These are phyloP conservation scores for Elysia chlorotica DNA, from an alignment of 1,140 invertebrate species.

Conservation along the genomic window DNA sequence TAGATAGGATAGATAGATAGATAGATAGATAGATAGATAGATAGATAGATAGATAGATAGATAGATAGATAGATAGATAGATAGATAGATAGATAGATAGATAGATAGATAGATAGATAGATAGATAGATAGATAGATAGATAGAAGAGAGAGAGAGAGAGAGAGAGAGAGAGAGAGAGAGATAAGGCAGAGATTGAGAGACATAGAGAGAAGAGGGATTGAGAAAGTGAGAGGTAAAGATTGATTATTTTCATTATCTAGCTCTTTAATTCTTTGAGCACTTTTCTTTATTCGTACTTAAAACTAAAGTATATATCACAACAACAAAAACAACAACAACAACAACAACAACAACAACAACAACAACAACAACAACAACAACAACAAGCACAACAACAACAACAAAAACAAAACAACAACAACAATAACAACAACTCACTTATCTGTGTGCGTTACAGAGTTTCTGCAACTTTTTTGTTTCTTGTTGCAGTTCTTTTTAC, in stretches of 20 bases:
- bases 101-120: neutral
- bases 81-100: neutral
- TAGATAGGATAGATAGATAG: neutral
- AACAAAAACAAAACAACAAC: too few species aligned
- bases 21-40: neutral
- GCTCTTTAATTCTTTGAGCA: neutral
- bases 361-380: too few species aligned
- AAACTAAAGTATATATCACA: too few species aligned
- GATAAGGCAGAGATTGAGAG: neutral
- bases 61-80: neutral
- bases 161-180: neutral
- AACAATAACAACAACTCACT: too few species aligned
- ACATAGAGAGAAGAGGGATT: neutral
- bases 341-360: neutral
- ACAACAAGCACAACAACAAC: too few species aligned
- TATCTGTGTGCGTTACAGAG: too few species aligned
- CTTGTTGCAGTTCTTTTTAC: too few species aligned
- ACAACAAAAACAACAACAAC: neutral
- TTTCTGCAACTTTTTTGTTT: too few species aligned
- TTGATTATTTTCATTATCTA: neutral
- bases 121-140: neutral
- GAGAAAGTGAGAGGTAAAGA: neutral
- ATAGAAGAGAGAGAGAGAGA: slow-evolving; percentile 6
- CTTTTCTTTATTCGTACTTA: too few species aligned
- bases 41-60: neutral